Evolutionary conservation across 2,888 invertebrate genomes (phyloP).

Genomic region (Anarsia innoxiella): DNA sequence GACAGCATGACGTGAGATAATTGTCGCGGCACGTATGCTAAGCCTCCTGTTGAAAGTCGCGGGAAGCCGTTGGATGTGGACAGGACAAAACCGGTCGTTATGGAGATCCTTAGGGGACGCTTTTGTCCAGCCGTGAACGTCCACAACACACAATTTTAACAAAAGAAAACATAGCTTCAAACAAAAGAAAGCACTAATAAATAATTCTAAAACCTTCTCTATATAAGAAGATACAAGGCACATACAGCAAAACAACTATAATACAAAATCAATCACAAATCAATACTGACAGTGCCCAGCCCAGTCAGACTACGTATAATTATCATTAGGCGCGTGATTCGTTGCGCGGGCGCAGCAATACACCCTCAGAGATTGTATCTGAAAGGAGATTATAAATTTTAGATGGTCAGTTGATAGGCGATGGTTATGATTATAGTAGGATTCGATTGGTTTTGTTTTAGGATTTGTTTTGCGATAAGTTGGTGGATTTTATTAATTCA

Average conservation of each 20-base stretch:
- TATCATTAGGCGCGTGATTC: conserved; percentile 41
- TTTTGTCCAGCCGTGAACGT: no score
- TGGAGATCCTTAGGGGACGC: no score
- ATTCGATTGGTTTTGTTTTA: background rate
- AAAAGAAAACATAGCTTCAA: background rate
- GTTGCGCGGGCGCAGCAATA: conserved; percentile 37
- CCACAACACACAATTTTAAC: background rate
- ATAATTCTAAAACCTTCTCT: background rate
- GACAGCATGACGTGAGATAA: no score
- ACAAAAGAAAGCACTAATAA: background rate
- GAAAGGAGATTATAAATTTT: conserved; percentile 36
- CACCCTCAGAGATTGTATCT: conserved; percentile 37
- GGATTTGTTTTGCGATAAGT: no score
- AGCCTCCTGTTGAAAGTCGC: no score
- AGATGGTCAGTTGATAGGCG: conserved; percentile 28
- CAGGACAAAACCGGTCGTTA: no score
- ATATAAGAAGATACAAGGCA: no score
- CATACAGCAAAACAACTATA: no score
- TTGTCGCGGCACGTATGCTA: no score
- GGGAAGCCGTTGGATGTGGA: no score
- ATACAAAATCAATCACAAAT: conserved; percentile 69
- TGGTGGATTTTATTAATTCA: no score
- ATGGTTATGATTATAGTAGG: conserved; percentile 7
- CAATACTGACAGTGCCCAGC: conserved; percentile 55
- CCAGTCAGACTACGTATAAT: conserved; percentile 52